phyloP scores from a whole-genome alignment of 2,113 vertebrate genomes.

The Grammomys dolichurus region DNA sequence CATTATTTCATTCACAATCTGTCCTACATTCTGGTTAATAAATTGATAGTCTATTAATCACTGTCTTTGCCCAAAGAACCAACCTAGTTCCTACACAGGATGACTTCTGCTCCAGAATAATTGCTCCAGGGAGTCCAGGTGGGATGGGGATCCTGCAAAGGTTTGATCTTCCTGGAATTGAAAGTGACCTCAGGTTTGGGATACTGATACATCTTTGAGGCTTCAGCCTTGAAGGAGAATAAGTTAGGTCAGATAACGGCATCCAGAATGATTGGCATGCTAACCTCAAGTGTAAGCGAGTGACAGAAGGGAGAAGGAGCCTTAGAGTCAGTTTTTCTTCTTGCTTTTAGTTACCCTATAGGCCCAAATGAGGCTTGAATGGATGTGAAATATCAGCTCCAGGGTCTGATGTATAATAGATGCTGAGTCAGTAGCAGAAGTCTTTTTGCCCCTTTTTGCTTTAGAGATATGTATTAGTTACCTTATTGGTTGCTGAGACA shows the following conservation, averaged over 20 bases:
- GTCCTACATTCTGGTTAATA: too few relatives aligned
- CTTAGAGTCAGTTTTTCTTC: not conserved
- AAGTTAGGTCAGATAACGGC: not conserved
- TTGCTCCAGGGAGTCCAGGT: not conserved
- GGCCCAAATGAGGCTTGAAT: not conserved
- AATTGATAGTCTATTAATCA: not conserved
- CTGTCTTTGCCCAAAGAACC: too few relatives aligned
- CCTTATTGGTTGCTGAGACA: too few relatives aligned
- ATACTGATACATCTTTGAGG: not conserved
- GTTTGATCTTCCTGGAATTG: too few relatives aligned
- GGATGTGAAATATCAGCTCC: not conserved
- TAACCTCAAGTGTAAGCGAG: not conserved
- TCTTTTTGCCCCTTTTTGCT: accelerated
- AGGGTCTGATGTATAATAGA: accelerated
- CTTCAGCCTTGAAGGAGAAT: not conserved
- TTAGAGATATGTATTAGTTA: not conserved
- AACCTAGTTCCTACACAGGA: too few relatives aligned
- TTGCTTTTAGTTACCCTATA: not conserved
- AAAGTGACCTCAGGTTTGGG: not conserved
- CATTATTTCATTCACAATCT: not conserved
- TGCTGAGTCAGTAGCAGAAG: not conserved
- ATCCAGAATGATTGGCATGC: too few relatives aligned
- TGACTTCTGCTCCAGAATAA: not conserved
- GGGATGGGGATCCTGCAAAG: too few relatives aligned
- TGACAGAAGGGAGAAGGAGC: too few relatives aligned